A percentile compares a stretch with the other conserved stretches of the same genome.
phyloP scores from a whole-genome alignment of 2,113 vertebrate genomes.

The Podarcis raffonei region DNA sequence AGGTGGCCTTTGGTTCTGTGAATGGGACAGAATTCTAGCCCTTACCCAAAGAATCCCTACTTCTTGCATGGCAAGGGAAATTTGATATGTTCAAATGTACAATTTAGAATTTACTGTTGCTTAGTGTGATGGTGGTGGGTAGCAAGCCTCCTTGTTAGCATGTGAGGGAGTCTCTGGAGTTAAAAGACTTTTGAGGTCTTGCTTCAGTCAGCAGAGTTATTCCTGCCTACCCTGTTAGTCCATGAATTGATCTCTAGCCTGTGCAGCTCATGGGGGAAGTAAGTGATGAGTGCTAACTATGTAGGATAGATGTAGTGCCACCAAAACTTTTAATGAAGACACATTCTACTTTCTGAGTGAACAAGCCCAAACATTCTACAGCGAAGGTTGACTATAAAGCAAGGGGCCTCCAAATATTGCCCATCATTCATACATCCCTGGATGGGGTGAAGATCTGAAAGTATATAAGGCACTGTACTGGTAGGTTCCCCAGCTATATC shows the following conservation, averaged over 20 bases:
- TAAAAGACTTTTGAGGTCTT: not conserved
- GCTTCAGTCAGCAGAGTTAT: not conserved
- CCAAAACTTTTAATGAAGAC: not conserved
- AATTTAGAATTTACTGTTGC: not conserved
- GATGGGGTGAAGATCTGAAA: not conserved
- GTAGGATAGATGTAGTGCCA: not conserved
- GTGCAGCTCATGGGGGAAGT: not conserved
- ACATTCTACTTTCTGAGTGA: not conserved
- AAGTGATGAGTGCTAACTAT: not conserved
- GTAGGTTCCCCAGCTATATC: not conserved
- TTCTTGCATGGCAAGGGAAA: not conserved
- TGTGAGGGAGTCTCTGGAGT: not conserved
- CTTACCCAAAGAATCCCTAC: not conserved
- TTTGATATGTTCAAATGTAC: not conserved
- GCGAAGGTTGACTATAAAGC: not conserved
- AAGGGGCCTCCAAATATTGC: not conserved
- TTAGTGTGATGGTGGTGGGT: not conserved
- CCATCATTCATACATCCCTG: not conserved
- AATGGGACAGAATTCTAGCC: not conserved
- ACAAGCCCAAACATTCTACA: not conserved
- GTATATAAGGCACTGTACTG: accelerated
- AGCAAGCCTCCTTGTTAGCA: not conserved
- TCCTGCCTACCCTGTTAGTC: not conserved
- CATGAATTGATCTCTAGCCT: not conserved
- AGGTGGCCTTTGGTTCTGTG: not conserved